phyloP scores from a whole-genome alignment of 2,113 vertebrate genomes.

The Beaufortia kweichowensis region DNA sequence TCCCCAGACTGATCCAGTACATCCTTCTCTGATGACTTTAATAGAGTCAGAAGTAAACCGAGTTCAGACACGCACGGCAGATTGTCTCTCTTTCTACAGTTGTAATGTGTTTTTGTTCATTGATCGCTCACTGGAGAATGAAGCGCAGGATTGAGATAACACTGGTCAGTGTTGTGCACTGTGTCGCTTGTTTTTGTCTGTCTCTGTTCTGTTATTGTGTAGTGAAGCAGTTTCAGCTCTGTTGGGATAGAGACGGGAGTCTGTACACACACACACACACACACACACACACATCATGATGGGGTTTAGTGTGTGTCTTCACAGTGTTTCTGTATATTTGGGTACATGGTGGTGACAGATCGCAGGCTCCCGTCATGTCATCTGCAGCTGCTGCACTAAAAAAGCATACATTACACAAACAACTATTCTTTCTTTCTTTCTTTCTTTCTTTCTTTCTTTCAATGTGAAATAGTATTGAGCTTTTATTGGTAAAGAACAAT shows the following conservation, averaged over 20 bases:
- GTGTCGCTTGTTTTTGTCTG: conserved; percentile 64
- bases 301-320: not conserved
- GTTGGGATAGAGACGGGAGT: conserved; percentile 65
- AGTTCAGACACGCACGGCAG: too few relatives aligned
- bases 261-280: conserved; percentile 57
- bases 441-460: too few relatives aligned
- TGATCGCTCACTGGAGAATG: conserved; percentile 5
- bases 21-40: too few relatives aligned
- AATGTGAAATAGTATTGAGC: too few relatives aligned
- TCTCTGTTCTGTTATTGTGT: conserved; percentile 63
- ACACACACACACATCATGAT: conserved; percentile 69
- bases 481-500: too few relatives aligned
- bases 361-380: not conserved
- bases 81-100: too few relatives aligned
- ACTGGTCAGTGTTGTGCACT: conserved; percentile 55
- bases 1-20: too few relatives aligned
- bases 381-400: not conserved
- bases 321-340: conserved; percentile 39
- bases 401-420: too few relatives aligned
- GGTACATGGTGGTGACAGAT: conserved; percentile 11
- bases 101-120: too few relatives aligned
- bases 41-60: too few relatives aligned
- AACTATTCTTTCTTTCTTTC: too few relatives aligned
- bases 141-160: conserved; percentile 28
- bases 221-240: conserved; percentile 60